These are phyloP conservation scores for Acanthisitta chloris DNA, from an alignment of 2,113 vertebrate genomes.

Conservation along the genomic window DNA sequence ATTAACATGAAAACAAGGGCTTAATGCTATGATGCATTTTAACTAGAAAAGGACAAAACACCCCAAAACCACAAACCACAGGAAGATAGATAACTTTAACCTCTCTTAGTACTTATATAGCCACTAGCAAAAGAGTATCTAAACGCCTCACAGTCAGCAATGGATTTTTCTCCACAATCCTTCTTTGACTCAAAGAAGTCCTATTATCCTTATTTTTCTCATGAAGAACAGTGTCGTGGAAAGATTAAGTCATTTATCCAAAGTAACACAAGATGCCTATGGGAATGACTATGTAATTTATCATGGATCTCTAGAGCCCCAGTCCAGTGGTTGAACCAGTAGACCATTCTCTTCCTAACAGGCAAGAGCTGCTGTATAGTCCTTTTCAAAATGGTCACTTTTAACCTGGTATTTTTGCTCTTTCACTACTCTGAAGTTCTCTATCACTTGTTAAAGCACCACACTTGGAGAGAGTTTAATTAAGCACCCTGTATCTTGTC, in stretches of 20 bases:
- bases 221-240: constrained; percentile 2
- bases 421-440: not conserved
- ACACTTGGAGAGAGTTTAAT: not conserved
- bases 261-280: constrained; percentile 38
- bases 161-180: constrained; percentile 26
- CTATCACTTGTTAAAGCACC: not conserved
- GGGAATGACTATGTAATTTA: constrained; percentile 51
- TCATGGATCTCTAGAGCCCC: constrained; percentile 19
- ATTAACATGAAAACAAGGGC: not conserved
- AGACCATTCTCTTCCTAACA: constrained; percentile 15
- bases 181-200: constrained; percentile 38
- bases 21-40: not conserved
- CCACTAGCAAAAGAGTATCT: not conserved
- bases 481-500: not conserved
- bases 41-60: not conserved
- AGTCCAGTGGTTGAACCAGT: not conserved
- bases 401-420: not conserved
- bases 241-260: constrained; percentile 59
- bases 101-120: not conserved
- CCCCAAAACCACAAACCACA: not conserved
- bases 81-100: not conserved
- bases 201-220: constrained; percentile 40
- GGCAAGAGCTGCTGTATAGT: not conserved
- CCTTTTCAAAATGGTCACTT: constrained; percentile 6
- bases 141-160: not conserved